Conservation (phyloP, 1,140 invertebrate genomes). For the Apis cerana region DNA sequence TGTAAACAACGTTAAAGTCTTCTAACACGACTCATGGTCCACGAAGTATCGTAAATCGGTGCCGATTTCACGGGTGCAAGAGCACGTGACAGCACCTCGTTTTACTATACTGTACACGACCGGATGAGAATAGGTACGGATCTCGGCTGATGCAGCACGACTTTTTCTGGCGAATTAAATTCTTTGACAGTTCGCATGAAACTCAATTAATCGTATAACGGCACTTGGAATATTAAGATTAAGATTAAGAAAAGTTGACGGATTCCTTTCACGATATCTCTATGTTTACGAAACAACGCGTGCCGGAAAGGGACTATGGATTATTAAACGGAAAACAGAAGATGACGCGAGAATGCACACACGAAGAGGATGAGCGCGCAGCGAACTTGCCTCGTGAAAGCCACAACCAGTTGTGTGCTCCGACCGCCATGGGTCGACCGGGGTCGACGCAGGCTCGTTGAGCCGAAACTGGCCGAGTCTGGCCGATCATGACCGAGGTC, state of each 20-base stretch:
- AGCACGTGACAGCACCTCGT: constrained; percentile 47
- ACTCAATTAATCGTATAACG: neutral
- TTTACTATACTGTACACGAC: neutral
- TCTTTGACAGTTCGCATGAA: constrained; percentile 57
- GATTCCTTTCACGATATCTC: neutral
- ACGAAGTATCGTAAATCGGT: constrained; percentile 1
- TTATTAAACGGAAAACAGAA: constrained; percentile 13
- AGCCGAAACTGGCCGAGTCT: constrained; percentile 49
- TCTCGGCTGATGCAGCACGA: neutral
- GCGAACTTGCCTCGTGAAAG: constrained; percentile 72
- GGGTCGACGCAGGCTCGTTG: constrained; percentile 70
- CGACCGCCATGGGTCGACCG: constrained; percentile 77
- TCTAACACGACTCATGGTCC: constrained; percentile 29
- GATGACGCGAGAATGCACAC: constrained; percentile 38
- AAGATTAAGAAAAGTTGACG: neutral
- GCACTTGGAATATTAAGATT: neutral
- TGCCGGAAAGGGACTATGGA: neutral
- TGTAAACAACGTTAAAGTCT: constrained; percentile 31
- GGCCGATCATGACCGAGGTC: constrained; percentile 64
- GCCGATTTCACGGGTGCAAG: constrained; percentile 7
- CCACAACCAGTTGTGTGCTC: constrained; percentile 76
- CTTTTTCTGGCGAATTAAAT: neutral
- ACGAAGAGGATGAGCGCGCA: constrained; percentile 40
- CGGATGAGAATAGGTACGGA: neutral
- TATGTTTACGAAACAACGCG: neutral